Conservation (phyloP, 1,140 invertebrate genomes). For the Heliconius hewitsoni region DNA sequence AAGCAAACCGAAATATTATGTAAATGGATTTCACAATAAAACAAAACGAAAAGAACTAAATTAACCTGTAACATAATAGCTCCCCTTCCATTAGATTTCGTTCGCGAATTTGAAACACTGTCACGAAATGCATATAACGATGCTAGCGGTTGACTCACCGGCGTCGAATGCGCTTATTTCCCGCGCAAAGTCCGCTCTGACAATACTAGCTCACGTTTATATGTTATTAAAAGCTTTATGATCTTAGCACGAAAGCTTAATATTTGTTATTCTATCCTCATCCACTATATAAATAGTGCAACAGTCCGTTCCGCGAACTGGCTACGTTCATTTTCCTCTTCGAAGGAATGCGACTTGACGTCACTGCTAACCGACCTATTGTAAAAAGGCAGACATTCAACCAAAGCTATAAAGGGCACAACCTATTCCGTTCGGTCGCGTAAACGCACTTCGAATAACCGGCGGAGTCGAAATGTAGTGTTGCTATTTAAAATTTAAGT, state of each 20-base stretch:
- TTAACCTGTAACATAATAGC: constrained; percentile 26
- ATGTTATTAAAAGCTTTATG: constrained; percentile 35
- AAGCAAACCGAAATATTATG: neutral
- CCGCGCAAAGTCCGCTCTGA: constrained; percentile 55
- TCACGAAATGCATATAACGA: constrained; percentile 59
- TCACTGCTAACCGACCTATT: constrained; percentile 55
- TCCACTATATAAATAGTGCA: constrained; percentile 71
- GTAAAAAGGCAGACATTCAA: constrained; percentile 35
- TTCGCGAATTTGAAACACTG: constrained; percentile 54
- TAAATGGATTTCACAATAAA: neutral
- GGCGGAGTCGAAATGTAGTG: constrained; percentile 54
- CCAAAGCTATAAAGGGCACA: constrained; percentile 23
- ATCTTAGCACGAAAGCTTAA: constrained; percentile 36
- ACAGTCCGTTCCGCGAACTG: constrained; percentile 67
- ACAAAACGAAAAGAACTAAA: neutral
- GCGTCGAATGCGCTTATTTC: constrained; percentile 64
- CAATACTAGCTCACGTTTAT: constrained; percentile 19
- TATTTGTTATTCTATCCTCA: constrained; percentile 30
- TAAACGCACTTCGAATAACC: constrained; percentile 50
- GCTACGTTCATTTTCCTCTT: constrained; percentile 71
- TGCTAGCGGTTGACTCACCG: constrained; percentile 62
- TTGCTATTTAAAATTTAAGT: constrained; percentile 47
- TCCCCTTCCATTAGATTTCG: constrained; percentile 44
- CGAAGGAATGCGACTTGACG: constrained; percentile 68
- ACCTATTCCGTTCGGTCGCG: constrained; percentile 42